A percentile compares a stretch with the other conserved stretches of the same genome.
Evolutionary conservation across 2,888 invertebrate genomes (phyloP).

Genomic region (Phania funesta): DNA sequence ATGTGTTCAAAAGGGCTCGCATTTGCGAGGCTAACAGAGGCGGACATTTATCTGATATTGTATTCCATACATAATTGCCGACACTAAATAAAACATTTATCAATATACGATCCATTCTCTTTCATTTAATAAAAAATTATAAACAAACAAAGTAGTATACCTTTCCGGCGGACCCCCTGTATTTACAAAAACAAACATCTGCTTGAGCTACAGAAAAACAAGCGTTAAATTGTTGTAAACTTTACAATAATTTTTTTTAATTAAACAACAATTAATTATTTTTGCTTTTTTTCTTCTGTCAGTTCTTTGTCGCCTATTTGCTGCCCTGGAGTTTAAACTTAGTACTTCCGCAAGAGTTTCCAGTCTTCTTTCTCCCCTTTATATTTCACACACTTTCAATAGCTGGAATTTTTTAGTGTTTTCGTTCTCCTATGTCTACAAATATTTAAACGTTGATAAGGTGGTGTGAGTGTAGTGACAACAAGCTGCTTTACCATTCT

Average conservation of each 20-base stretch:
- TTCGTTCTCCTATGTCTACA: background rate
- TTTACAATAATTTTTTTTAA: constrained; percentile 42
- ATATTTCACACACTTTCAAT: background rate
- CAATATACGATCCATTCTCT: no score
- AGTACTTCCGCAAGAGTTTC: background rate
- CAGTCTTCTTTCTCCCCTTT: background rate
- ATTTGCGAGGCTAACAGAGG: no score
- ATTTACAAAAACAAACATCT: background rate
- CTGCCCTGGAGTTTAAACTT: background rate
- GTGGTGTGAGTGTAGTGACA: no score
- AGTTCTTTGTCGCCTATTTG: constrained; percentile 1
- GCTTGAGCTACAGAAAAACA: constrained; percentile 27
- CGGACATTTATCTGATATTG: no score
- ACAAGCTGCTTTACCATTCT: background rate
- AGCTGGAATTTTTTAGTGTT: background rate
- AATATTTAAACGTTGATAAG: background rate
- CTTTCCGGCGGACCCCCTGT: no score
- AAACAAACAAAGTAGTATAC: no score
- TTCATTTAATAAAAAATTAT: no score
- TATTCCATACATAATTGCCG: no score
- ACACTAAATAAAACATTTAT: no score
- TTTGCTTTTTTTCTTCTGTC: background rate
- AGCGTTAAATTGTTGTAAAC: constrained; percentile 52
- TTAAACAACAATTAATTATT: constrained; percentile 57
- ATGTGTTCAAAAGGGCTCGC: no score